These are phyloP conservation scores for Microvelia longipes DNA, from an alignment of 1,140 invertebrate genomes.

Conservation along the genomic window DNA sequence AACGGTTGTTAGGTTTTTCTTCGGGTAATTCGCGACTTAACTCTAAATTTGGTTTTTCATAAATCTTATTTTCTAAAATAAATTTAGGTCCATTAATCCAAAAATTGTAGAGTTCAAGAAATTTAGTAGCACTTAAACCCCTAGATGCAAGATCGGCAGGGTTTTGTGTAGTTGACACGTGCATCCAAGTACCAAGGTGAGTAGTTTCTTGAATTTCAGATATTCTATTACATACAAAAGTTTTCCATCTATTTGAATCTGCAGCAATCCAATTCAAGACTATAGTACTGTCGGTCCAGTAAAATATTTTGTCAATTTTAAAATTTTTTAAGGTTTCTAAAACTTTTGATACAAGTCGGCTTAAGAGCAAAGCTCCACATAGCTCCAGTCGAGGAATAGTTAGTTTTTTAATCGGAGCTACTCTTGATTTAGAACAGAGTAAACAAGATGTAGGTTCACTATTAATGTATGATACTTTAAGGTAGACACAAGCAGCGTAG, in stretches of 20 bases:
- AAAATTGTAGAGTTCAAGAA: too few species aligned
- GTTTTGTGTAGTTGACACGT: not conserved
- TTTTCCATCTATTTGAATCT: not conserved
- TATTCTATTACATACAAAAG: not conserved
- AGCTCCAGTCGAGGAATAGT: slow-evolving; percentile 26
- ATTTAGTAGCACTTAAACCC: too few species aligned
- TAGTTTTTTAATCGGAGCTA: slow-evolving; percentile 25
- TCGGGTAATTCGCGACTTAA: too few species aligned
- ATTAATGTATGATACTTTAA: slow-evolving; percentile 13
- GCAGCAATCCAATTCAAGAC: slow-evolving; percentile 17
- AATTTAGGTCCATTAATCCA: too few species aligned
- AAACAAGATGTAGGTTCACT: slow-evolving; percentile 10
- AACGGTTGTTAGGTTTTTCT: too few species aligned
- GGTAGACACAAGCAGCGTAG: slow-evolving; percentile 31
- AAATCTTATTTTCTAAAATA: too few species aligned
- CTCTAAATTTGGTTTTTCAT: too few species aligned
- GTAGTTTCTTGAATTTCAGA: not conserved
- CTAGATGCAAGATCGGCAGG: not conserved
- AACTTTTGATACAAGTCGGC: slow-evolving; percentile 19
- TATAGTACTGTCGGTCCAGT: slow-evolving; percentile 20
- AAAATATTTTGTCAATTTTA: not conserved
- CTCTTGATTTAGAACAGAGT: slow-evolving; percentile 25
- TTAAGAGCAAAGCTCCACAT: slow-evolving; percentile 24
- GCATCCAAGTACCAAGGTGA: not conserved
- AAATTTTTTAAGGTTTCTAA: slow-evolving; percentile 12